phyloP scores from a whole-genome alignment of 2,113 vertebrate genomes.

The Pleuronectes platessa region DNA sequence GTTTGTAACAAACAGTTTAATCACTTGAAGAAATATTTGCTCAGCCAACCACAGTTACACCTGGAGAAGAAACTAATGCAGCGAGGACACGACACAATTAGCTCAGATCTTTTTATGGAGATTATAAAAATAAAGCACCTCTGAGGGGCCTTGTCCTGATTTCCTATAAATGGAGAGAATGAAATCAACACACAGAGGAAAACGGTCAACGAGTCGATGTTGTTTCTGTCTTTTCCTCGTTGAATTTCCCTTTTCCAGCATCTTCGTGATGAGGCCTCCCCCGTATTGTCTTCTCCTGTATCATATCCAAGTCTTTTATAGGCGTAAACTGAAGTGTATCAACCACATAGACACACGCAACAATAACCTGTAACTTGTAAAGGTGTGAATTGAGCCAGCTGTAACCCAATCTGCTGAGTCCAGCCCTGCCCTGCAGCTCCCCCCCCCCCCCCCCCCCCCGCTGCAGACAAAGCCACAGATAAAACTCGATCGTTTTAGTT shows the following conservation, averaged over 20 bases:
- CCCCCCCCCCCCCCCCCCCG: background rate
- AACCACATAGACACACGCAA: background rate
- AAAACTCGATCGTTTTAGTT: constrained; percentile 30
- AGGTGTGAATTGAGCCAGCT: background rate
- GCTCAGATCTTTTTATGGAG: background rate
- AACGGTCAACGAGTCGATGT: too few species aligned
- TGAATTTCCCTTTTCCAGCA: background rate
- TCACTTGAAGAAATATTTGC: background rate
- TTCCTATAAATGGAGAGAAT: too few species aligned
- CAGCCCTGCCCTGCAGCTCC: constrained; percentile 47
- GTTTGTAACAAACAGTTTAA: background rate
- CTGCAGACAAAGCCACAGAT: constrained; percentile 35
- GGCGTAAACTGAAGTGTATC: background rate
- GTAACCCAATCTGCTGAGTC: constrained; percentile 33
- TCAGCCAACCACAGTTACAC: background rate
- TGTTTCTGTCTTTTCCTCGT: too few species aligned
- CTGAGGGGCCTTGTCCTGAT: too few species aligned
- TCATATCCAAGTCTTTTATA: background rate
- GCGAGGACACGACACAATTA: background rate
- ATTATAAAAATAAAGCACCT: background rate
- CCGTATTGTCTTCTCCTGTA: background rate
- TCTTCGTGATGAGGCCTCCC: background rate
- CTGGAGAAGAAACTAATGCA: background rate
- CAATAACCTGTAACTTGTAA: constrained; percentile 5
- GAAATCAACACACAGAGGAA: too few species aligned